Conservation (phyloP, 2,113 vertebrate species). For the Psittacara wagleri region DNA sequence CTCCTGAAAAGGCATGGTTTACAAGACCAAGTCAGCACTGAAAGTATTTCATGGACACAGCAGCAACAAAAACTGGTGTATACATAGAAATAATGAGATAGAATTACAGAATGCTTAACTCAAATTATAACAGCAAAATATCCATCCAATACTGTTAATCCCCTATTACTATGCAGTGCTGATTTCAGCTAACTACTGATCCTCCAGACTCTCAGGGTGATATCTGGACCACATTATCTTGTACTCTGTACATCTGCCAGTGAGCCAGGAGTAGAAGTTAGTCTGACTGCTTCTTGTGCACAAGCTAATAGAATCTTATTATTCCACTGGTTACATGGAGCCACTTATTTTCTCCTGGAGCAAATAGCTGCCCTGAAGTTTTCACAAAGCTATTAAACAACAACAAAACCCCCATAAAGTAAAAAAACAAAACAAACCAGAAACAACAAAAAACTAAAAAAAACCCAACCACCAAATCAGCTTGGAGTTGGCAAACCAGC, state of each 20-base stretch:
- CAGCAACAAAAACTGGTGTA: background rate
- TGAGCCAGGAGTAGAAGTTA: background rate
- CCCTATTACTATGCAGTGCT: background rate
- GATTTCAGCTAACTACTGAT: background rate
- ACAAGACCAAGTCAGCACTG: background rate
- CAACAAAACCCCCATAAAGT: background rate
- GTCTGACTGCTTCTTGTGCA: background rate
- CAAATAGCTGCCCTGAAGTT: background rate
- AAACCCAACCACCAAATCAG: background rate
- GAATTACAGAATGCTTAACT: background rate
- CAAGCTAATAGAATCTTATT: background rate
- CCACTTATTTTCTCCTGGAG: background rate
- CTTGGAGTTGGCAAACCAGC: background rate
- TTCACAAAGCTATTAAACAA: background rate
- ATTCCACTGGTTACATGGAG: background rate
- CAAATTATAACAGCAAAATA: background rate
- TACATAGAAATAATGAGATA: background rate
- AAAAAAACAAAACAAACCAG: background rate
- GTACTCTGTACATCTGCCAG: background rate
- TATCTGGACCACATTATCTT: background rate
- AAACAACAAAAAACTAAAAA: background rate
- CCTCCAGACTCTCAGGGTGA: background rate
- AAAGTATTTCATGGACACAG: background rate
- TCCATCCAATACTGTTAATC: background rate
- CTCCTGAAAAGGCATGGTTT: slow-evolving; percentile 78